Conservation (phyloP, 64 coral and sea anemone species). For the Catalaphyllia jardinei region DNA sequence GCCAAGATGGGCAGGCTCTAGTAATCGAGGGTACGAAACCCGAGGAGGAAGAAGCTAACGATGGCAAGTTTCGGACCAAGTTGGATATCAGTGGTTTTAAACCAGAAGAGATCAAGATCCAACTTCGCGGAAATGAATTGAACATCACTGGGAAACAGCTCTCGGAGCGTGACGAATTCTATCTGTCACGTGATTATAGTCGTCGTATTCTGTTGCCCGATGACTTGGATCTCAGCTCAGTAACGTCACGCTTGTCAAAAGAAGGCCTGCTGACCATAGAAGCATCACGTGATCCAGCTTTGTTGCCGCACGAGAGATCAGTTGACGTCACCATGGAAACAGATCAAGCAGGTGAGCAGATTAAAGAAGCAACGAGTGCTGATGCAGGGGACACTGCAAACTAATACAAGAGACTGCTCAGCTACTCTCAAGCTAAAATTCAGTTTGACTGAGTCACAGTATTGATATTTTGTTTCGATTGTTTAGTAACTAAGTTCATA, state of each 20-base stretch:
- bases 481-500: too few species aligned
- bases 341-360: neutral
- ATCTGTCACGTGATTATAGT: constrained; percentile 61
- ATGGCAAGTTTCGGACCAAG: constrained; percentile 67
- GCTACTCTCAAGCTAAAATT: too few species aligned
- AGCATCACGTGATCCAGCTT: constrained; percentile 28
- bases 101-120: constrained; percentile 77
- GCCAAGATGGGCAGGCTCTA: constrained; percentile 44
- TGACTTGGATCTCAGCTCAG: constrained; percentile 75
- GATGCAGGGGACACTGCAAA: neutral
- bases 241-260: constrained; percentile 63
- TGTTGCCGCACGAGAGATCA: neutral
- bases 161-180: constrained; percentile 45
- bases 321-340: constrained; percentile 14
- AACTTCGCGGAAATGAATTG: constrained; percentile 72
- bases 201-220: constrained; percentile 77
- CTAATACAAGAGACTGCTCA: too few species aligned
- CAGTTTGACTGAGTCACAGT: too few species aligned
- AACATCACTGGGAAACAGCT: constrained; percentile 61
- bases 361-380: neutral
- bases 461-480: too few species aligned
- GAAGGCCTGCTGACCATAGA: constrained; percentile 75
- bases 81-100: constrained; percentile 73
- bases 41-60: constrained; percentile 20
- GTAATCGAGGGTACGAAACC: constrained; percentile 48